These are phyloP conservation scores for Danaus chrysippus DNA, from an alignment of 2,888 invertebrate species.

Conservation along the genomic window DNA sequence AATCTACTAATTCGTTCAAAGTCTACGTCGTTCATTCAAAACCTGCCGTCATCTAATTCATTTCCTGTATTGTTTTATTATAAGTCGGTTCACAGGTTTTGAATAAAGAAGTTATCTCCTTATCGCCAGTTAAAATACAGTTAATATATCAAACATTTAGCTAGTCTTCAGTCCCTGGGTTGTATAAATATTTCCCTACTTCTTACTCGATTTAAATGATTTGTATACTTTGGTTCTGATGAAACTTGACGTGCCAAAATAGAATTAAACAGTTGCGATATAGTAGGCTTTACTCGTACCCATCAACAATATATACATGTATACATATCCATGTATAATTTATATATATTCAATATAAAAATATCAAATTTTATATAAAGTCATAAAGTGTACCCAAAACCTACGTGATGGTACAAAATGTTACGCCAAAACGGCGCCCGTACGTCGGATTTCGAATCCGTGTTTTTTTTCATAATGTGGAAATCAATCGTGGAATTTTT, in stretches of 20 bases:
- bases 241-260: slow-evolving; percentile 78
- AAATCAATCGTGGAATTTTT: slow-evolving; percentile 76
- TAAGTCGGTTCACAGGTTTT: slow-evolving; percentile 74
- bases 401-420: slow-evolving; percentile 78
- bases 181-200: slow-evolving; percentile 79
- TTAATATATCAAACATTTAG: slow-evolving; percentile 78
- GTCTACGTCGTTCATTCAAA: slow-evolving; percentile 74
- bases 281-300: slow-evolving; percentile 76
- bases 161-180: slow-evolving; percentile 78
- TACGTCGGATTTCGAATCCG: slow-evolving; percentile 72
- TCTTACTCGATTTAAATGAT: slow-evolving; percentile 78
- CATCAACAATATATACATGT: slow-evolving; percentile 79
- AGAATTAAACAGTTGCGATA: slow-evolving; percentile 79
- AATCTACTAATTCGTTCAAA: slow-evolving; percentile 45
- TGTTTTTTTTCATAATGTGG: slow-evolving; percentile 70
- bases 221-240: slow-evolving; percentile 79
- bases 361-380: slow-evolving; percentile 79
- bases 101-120: slow-evolving; percentile 72
- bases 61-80: slow-evolving; percentile 64
- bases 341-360: slow-evolving; percentile 79
- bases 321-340: slow-evolving; percentile 79
- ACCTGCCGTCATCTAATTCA: slow-evolving; percentile 71
- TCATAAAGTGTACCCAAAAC: slow-evolving; percentile 80
- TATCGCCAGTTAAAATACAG: slow-evolving; percentile 75
- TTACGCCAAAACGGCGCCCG: slow-evolving; percentile 71